A percentile compares a stretch with the other conserved stretches of the same genome.
These are phyloP conservation scores for Gephyroberyx darwinii DNA, from an alignment of 2,797 vertebrate genomes.

Conservation along the genomic window DNA sequence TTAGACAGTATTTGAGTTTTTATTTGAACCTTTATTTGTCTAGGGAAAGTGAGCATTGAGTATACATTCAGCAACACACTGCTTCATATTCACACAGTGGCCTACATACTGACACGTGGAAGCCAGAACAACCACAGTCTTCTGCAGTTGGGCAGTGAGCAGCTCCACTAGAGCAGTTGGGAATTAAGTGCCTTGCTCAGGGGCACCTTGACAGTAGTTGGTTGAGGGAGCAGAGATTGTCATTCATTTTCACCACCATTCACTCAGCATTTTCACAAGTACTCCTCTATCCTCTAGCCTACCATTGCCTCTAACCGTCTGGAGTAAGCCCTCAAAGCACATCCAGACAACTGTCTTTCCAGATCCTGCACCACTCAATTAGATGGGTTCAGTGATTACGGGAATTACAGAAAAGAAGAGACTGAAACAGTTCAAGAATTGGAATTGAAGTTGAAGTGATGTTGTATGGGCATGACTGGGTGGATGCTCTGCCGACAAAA, in stretches of 20 bases:
- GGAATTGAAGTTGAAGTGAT: background rate
- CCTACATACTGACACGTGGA: background rate
- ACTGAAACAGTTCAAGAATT: background rate
- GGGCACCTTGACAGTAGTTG: background rate
- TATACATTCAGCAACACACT: background rate
- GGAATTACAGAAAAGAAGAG: slow-evolving; percentile 19
- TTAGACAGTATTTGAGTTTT: background rate
- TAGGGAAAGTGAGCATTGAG: background rate
- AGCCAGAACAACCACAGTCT: background rate
- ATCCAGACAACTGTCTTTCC: background rate
- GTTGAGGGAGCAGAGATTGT: too few relatives aligned
- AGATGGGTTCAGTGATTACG: too few relatives aligned
- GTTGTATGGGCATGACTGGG: background rate
- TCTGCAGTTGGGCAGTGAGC: background rate
- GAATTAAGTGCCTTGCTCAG: too few relatives aligned
- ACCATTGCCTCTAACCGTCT: too few relatives aligned
- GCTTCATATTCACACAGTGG: background rate
- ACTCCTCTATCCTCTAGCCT: too few relatives aligned
- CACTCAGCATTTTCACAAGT: too few relatives aligned
- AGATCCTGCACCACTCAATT: background rate
- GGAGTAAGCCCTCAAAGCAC: too few relatives aligned
- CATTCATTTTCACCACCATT: too few relatives aligned
- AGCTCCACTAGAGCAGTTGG: too few relatives aligned
- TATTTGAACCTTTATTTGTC: slow-evolving; percentile 12
- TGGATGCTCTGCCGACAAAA: slow-evolving; percentile 16